Percentiles rank a stretch among this genome's conserved stretches.
Evolutionary conservation across 2,888 invertebrate species (phyloP).

Genomic region (Mechanitis messenoides): DNA sequence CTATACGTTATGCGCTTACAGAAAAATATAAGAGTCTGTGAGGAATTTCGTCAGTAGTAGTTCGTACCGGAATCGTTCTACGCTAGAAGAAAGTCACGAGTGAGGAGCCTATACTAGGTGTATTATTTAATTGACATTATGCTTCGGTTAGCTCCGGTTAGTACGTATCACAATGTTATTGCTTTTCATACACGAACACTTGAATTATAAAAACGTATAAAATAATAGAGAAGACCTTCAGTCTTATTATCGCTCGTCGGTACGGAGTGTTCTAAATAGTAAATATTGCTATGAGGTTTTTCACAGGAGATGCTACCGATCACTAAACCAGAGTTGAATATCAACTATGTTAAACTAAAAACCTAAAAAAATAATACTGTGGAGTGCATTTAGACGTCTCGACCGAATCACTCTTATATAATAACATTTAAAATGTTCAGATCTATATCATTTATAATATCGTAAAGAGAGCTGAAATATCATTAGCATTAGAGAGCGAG

Average conservation of each 20-base stretch:
- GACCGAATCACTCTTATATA: slow-evolving; percentile 2
- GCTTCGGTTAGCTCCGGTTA: slow-evolving; percentile 47
- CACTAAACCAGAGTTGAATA: slow-evolving; percentile 38
- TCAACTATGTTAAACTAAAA: slow-evolving; percentile 58
- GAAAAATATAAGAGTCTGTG: no score
- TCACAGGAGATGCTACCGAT: slow-evolving; percentile 29
- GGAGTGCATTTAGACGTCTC: slow-evolving; percentile 33
- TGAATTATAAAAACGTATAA: slow-evolving; percentile 55
- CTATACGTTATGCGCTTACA: no score
- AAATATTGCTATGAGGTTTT: slow-evolving; percentile 28
- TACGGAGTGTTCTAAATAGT: slow-evolving; percentile 9
- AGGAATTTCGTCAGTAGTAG: no score
- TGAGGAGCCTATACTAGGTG: no score
- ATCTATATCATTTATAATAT: slow-evolving; percentile 18
- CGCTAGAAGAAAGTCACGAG: no score
- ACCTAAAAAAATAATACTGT: slow-evolving; percentile 66
- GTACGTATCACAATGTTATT: slow-evolving; percentile 72
- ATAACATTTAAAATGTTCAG: slow-evolving; percentile 12
- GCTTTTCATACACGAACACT: slow-evolving; percentile 70
- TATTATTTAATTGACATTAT: slow-evolving; percentile 64
- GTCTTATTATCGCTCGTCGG: slow-evolving; percentile 29
- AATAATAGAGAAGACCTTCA: slow-evolving; percentile 36
- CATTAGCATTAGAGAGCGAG: slow-evolving; percentile 56
- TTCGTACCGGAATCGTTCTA: no score
- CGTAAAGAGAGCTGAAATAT: slow-evolving; percentile 51